Conservation (phyloP, 2,888 invertebrate species). For the Isotomurus palustris region DNA sequence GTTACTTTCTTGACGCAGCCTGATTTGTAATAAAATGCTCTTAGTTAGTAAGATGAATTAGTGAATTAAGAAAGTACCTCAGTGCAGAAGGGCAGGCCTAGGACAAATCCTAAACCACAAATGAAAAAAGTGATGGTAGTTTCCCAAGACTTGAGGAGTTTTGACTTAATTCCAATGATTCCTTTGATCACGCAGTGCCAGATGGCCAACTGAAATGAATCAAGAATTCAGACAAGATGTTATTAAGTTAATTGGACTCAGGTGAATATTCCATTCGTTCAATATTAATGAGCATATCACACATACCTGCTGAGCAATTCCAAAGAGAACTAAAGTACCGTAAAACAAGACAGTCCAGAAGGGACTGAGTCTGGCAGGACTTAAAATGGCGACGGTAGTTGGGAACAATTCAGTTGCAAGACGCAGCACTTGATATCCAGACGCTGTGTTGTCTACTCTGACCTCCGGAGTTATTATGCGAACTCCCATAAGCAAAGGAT, state of each 20-base stretch:
- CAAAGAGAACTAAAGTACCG: conserved; percentile 76
- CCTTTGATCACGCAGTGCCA: conserved; percentile 89
- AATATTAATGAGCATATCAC: too few relatives aligned
- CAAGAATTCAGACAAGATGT: conserved; percentile 1
- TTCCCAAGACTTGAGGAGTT: conserved; percentile 69
- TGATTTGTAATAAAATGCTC: background rate
- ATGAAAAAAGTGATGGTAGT: conserved; percentile 77
- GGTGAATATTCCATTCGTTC: too few relatives aligned
- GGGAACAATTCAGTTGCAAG: conserved; percentile 87
- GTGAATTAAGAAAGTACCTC: conserved; percentile 66
- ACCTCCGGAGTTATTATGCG: conserved; percentile 58
- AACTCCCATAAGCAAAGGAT: conserved; percentile 67
- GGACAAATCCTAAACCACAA: conserved; percentile 73
- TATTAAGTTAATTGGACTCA: too few relatives aligned
- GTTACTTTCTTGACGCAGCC: background rate
- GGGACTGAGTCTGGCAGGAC: conserved; percentile 70
- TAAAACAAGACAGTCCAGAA: conserved; percentile 86
- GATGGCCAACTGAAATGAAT: conserved; percentile 62
- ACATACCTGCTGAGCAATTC: conserved; percentile 73
- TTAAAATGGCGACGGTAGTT: conserved; percentile 72
- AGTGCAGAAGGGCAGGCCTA: conserved; percentile 81
- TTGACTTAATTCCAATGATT: conserved; percentile 71
- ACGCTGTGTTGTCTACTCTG: conserved; percentile 19
- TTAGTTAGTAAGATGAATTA: too few relatives aligned
- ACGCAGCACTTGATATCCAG: conserved; percentile 70